Evolutionary conservation across 1,140 invertebrate species (phyloP).

Genomic region (Aphaenogaster rudis): DNA sequence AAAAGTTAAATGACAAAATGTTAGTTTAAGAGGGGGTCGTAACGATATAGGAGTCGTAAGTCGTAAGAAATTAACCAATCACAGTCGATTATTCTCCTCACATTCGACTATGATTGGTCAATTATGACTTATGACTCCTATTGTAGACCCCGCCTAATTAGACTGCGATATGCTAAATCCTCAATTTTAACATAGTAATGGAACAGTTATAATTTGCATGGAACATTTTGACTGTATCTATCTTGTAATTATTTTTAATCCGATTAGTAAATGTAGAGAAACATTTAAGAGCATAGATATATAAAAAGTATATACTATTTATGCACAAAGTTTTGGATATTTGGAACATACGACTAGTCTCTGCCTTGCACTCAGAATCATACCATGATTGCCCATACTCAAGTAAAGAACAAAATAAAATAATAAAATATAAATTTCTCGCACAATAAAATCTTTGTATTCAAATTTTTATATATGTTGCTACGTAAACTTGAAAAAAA

Average conservation of each 20-base stretch:
- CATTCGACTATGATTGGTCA: too few relatives aligned
- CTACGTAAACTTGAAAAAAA: conserved; percentile 71
- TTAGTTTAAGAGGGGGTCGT: background rate
- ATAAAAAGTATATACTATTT: conserved; percentile 42
- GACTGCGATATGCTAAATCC: background rate
- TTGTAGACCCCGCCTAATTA: background rate
- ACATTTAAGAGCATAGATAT: background rate
- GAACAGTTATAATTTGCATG: background rate
- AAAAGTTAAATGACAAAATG: conserved; percentile 8
- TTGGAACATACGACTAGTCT: conserved; percentile 53
- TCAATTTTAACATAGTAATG: background rate
- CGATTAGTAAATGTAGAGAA: conserved; percentile 10
- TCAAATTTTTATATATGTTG: conserved; percentile 42
- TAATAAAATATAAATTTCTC: conserved; percentile 51
- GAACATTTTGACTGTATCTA: background rate
- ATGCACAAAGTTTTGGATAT: conserved; percentile 52
- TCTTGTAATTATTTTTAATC: conserved; percentile 10
- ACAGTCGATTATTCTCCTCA: too few relatives aligned
- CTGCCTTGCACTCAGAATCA: conserved; percentile 74
- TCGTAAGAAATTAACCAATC: too few relatives aligned
- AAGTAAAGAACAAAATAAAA: conserved; percentile 61
- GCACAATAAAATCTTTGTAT: conserved; percentile 49
- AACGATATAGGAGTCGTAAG: too few relatives aligned
- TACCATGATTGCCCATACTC: conserved; percentile 67
- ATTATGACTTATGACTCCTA: too few relatives aligned